Evolutionary conservation across 2,113 vertebrate species (phyloP), one percentile per base, ranked within the genome.

Genomic region (Nematolebias whitei): DNA sequence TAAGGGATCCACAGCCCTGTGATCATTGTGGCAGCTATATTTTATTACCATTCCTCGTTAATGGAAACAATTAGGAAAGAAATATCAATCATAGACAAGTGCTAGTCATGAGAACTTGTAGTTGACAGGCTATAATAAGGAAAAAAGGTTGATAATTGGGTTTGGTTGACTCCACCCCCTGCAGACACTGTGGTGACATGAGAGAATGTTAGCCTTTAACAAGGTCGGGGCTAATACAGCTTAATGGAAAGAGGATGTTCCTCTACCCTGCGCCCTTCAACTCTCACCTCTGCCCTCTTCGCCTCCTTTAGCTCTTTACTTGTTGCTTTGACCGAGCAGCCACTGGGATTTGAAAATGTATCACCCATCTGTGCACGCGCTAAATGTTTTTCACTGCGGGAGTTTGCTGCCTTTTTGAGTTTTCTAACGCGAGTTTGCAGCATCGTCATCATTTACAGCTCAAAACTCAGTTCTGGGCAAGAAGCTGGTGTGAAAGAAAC

Each of bases 171-270:
- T 77, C 79, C 85, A 63, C 76, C 85, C 48, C 78, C 58, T 75
- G 75, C 78, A 87, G 86, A 89, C 89, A 80, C 67, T 12, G 40
- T 68, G 85, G 87, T 86, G 86, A 86, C 89, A 78, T 57, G 29
- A 52, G 83, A 79, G 89, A 90, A 87, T 88, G 87, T 83, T 88
- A 74, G 66, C 73, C 83, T 88, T 88, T 85, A 83, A 87, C 74
- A 66, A 81, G 83, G 77, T 85, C 79, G 48, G 63, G 44, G 65
- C 75, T 81, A 77, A 83, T 80, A 19, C 68, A 29, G 32, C 51
- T 76, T 82, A 85, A 89, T 75, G 68, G 67, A 63, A 77, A 84
- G 78, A 71, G 83, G 85, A 87, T 77, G 82, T 80, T 79, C 78
- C 70, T 76, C 32, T 83, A 69, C 39, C 74, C 79, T 45, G 29